Base-by-base conservation (phyloP, 2,113 vertebrate species). In the Probosciger aterrimus region DNA sequence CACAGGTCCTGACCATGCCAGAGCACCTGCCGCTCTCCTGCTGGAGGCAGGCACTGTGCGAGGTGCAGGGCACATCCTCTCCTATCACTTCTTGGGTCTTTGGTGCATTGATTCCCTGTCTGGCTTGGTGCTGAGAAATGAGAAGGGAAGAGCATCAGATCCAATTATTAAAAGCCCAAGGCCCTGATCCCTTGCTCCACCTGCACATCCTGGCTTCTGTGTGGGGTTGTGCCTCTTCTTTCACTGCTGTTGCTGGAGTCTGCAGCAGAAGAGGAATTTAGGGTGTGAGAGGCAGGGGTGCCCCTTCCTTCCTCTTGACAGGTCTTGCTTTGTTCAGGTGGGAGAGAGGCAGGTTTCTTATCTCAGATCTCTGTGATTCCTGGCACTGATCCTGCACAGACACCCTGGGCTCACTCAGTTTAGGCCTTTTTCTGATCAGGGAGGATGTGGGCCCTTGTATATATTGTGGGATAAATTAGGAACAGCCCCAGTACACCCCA, bases 1-100 rank as follows among this genome's bases (percentile, higher is more conserved):
- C 2, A 11, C 11, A 5, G 77, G 70, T 39, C 55, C 67, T 33
- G 68, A 0, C 18, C 7, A 0, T 13, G 30, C n/a, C 3, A 8
- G 24, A 4, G 2, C 10, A 4, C 4, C 27, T 8, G 0, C 52
- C 0, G 2, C 60, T 60, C 44, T 63, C n/a, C 19, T 0, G 0
- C 0, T 11, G 67, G 28, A 7, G 7, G 35, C 23, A 6, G 62
- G 64, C 9, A 2, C 0, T 3, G 47, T 0, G 1, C 1, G 5
- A 28, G 63, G 23, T 31, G 37, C 1, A 2, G 22, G 47, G 5
- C 39, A 24, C 4, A 3, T 27, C 67, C 41, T 0, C 9, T 22
- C 2, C 4, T 7, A 35, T 59, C 57, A 16, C 9, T 59, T 24
- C 14, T 35, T 35, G 3, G 25, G 8, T 14, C 5, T 28, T 41